Evolutionary conservation across 2,113 vertebrate species (phyloP), one percentile per base, ranked within the genome.

Genomic region (Micronycteris hirsuta): DNA sequence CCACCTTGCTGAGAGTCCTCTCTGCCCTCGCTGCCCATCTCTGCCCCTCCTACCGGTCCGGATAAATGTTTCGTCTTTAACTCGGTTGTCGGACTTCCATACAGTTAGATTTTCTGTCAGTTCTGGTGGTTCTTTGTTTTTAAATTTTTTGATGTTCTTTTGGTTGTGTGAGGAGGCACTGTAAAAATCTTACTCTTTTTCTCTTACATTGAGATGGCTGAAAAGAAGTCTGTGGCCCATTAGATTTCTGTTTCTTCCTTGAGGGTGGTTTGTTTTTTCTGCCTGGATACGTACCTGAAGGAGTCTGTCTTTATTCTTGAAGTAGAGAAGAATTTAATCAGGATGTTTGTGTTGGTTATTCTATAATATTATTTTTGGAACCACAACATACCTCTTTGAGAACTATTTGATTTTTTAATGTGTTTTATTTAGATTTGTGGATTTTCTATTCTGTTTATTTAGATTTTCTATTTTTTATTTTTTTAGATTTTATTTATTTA

Each of bases 281-380:
- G 7, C 22, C n/a, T 82, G 36, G 22, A 15, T 81, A 58, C 22
- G 26, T 61, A 58, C 17, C 20, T 52, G 31, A 68, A 91, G 28
- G 52, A 78, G 58, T 92, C 26, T 78, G 71, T 15, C 31, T 91
- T 91, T 82, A 22, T 82, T 94, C 49, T 86, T 93, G 8, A 93
- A 58, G 36, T 56, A 73, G 65, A 67, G 7, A 54, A 81, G 36
- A 86, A 67, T 47, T 82, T 73, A 74, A 86, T 81, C 54, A 68
- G 41, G 15, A 22, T 81, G 16, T 56, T 67, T 68, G 14, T 41
- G 9, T 74, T 90, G 45, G 47, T 41, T 71, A 38, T 63, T 89
- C 28, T 68, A 0, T 86, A 76, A 33, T 22, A 89, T 45, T 6
- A 36, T 81, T 82, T 82, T 82, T 43, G 56, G 38, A 71, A 58